Evolutionary conservation across 2,888 invertebrate genomes (phyloP).

Genomic region (Melanargia galathea): DNA sequence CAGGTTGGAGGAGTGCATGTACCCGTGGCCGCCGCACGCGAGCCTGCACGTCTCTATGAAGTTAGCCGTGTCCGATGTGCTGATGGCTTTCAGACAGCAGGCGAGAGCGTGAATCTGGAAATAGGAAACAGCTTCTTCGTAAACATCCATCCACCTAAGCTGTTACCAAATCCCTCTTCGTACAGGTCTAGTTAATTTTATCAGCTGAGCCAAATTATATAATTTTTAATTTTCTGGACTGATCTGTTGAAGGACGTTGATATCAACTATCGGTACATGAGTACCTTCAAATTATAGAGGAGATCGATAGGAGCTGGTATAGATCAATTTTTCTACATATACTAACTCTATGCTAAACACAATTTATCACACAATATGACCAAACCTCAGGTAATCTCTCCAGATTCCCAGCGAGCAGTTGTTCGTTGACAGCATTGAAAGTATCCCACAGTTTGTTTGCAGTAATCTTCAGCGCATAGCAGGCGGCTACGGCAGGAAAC

Average conservation of each 20-base stretch:
- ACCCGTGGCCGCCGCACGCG: slow-evolving; percentile 98
- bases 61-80: slow-evolving; percentile 86
- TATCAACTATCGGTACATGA: no score
- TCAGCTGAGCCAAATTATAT: no score
- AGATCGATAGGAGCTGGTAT: no score
- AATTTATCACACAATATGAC: no score
- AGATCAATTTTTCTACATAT: no score
- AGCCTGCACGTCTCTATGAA: slow-evolving; percentile 91
- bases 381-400: slow-evolving; percentile 65
- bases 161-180: no score
- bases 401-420: slow-evolving; percentile 59
- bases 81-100: slow-evolving; percentile 95
- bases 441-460: slow-evolving; percentile 61
- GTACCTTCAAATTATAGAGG: no score
- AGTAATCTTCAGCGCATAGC: slow-evolving; percentile 87
- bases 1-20: slow-evolving; percentile 92
- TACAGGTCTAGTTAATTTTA: no score
- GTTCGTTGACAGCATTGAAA: slow-evolving; percentile 57
- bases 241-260: no score
- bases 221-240: no score
- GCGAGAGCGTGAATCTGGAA: slow-evolving; percentile 92
- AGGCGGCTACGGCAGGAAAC: slow-evolving; percentile 90
- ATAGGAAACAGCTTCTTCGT: neutral
- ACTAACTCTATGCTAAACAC: no score
- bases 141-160: neutral